phyloP scores from a whole-genome alignment of 1,140 invertebrate species.

The Drosophila insularis region DNA sequence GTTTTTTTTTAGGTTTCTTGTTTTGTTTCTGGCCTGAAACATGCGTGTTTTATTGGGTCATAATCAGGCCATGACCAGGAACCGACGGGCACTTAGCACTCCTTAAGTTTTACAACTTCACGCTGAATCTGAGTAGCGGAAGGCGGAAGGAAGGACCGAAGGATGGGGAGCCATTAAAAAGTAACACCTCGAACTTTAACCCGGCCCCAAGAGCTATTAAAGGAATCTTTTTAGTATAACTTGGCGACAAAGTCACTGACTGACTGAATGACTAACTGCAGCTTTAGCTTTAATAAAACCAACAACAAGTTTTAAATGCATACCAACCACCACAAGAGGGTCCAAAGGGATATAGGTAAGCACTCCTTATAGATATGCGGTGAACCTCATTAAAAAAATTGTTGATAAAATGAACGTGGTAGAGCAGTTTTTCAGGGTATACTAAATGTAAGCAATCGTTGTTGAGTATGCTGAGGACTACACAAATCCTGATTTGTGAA shows the following conservation, averaged over 20 bases:
- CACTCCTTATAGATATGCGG: constrained; percentile 26
- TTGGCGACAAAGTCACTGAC: neutral
- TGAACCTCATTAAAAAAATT: too few relatives aligned
- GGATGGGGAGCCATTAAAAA: constrained; percentile 50
- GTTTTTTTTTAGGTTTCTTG: constrained; percentile 1
- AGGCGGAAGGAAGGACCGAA: constrained; percentile 7
- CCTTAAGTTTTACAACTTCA: constrained; percentile 80
- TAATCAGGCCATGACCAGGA: constrained; percentile 42
- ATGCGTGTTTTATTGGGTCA: constrained; percentile 65
- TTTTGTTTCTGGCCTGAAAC: constrained; percentile 10
- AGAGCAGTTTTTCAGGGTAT: neutral
- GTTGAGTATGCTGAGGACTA: too few relatives aligned
- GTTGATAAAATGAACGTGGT: constrained; percentile 22
- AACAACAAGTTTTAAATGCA: constrained; percentile 16
- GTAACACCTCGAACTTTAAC: constrained; percentile 62
- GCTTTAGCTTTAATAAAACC: constrained; percentile 1
- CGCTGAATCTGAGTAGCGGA: constrained; percentile 59
- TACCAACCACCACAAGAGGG: constrained; percentile 27
- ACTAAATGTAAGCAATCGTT: too few relatives aligned
- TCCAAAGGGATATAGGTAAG: constrained; percentile 29
- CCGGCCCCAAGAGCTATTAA: constrained; percentile 29
- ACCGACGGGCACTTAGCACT: constrained; percentile 66
- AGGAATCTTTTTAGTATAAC: constrained; percentile 30
- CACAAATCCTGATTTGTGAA: too few relatives aligned
- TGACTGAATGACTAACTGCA: neutral